Percentiles rank a stretch among this genome's conserved stretches.
These are phyloP conservation scores for Timema cristinae DNA, from an alignment of 2,888 invertebrate species.

Conservation along the genomic window DNA sequence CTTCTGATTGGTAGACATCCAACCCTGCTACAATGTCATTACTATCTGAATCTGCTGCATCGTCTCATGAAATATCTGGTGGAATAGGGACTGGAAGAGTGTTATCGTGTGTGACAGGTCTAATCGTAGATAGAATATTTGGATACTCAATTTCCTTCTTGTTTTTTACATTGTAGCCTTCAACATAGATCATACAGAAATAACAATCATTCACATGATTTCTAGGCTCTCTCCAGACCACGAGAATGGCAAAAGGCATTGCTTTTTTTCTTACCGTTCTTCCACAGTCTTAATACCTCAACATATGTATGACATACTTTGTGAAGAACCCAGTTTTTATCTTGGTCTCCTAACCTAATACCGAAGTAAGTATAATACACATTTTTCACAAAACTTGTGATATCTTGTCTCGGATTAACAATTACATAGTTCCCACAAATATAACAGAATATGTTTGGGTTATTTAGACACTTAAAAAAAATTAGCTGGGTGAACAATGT, in stretches of 20 bases:
- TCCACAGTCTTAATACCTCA: background rate
- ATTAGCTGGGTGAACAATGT: too few relatives aligned
- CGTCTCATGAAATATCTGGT: too few relatives aligned
- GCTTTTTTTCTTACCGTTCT: background rate
- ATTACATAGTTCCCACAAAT: background rate
- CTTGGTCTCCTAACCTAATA: background rate
- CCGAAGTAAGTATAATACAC: background rate
- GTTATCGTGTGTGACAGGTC: too few relatives aligned
- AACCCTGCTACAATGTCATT: too few relatives aligned
- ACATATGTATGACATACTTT: slow-evolving; percentile 4
- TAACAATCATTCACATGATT: background rate
- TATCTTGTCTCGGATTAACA: background rate
- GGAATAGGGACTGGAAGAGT: too few relatives aligned
- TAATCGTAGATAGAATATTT: too few relatives aligned
- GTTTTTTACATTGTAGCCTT: background rate
- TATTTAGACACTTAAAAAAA: background rate
- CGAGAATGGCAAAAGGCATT: background rate
- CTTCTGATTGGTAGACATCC: too few relatives aligned
- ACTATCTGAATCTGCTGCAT: too few relatives aligned
- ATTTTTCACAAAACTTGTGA: background rate
- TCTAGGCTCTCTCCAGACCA: background rate
- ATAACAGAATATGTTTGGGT: slow-evolving; percentile 6
- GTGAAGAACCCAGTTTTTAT: background rate
- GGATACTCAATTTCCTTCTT: background rate
- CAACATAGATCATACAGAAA: background rate